Evolutionary conservation across 2,797 vertebrate genomes (phyloP).

Genomic region (Dendrocincla tyrannina): DNA sequence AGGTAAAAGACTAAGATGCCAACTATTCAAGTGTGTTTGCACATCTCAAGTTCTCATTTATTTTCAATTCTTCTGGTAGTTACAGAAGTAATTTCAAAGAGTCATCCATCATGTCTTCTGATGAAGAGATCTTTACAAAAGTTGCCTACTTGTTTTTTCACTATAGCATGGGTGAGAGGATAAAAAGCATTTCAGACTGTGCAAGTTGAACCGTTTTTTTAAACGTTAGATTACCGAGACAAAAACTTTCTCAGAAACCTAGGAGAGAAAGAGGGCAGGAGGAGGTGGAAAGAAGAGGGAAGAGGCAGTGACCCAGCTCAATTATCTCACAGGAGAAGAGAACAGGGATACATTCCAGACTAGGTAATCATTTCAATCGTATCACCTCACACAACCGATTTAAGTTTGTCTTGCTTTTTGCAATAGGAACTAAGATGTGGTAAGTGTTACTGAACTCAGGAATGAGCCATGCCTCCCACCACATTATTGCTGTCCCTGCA

Average conservation of each 20-base stretch:
- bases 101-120: background rate
- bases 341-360: background rate
- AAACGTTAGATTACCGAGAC: background rate
- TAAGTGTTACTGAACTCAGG: background rate
- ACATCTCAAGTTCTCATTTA: background rate
- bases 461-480: background rate
- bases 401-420: background rate
- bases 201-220: background rate
- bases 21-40: background rate
- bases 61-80: background rate
- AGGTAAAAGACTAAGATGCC: background rate
- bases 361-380: background rate
- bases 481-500: background rate
- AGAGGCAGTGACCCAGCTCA: background rate
- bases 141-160: background rate
- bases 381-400: background rate
- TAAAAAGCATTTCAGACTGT: background rate
- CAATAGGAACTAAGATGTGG: rapidly evolving
- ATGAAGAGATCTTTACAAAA: background rate
- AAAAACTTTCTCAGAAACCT: background rate
- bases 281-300: background rate
- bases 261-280: background rate
- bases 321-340: background rate
- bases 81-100: constrained; percentile 12
- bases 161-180: background rate